These are phyloP conservation scores for Ascidia mentula DNA, from an alignment of 23 tunicate species.

Conservation along the genomic window DNA sequence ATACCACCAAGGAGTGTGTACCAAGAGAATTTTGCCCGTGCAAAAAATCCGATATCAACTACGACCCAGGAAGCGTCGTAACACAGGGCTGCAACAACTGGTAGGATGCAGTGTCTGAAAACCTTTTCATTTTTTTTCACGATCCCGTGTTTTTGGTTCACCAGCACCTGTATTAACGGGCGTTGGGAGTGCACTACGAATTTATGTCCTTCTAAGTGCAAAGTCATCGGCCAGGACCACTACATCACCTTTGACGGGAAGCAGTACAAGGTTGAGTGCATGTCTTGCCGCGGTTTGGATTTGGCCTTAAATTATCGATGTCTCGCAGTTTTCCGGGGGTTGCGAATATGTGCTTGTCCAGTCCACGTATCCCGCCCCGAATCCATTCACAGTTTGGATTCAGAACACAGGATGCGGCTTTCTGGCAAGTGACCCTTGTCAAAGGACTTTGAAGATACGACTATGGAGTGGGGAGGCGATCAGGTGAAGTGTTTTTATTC, in stretches of 20 bases:
- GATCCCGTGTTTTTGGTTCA: not conserved
- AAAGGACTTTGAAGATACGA: constrained; percentile 44
- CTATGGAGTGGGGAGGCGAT: constrained; percentile 22
- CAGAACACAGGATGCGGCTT: constrained; percentile 78
- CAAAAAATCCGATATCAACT: constrained; percentile 6
- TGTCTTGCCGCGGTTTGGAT: not conserved
- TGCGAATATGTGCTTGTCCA: constrained; percentile 76
- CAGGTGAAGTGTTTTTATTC: not conserved
- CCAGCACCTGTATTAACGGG: constrained; percentile 49
- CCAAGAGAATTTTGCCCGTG: constrained; percentile 38
- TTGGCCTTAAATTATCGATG: not conserved
- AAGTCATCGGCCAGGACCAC: constrained; percentile 78
- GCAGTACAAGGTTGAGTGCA: constrained; percentile 41
- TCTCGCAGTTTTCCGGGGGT: constrained; percentile 69
- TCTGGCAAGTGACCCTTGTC: constrained; percentile 35
- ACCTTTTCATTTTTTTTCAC: not conserved
- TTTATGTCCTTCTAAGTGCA: constrained; percentile 58
- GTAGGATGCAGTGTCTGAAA: no score
- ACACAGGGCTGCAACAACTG: constrained; percentile 35
- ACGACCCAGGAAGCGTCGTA: constrained; percentile 22
- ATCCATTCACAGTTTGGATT: constrained; percentile 65
- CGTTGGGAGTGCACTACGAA: constrained; percentile 68
- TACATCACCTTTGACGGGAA: constrained; percentile 79
- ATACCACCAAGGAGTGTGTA: constrained; percentile 16
- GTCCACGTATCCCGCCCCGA: not conserved